Conservation (phyloP, 2,888 invertebrate genomes). For the Archaeoteleia sp. region DNA sequence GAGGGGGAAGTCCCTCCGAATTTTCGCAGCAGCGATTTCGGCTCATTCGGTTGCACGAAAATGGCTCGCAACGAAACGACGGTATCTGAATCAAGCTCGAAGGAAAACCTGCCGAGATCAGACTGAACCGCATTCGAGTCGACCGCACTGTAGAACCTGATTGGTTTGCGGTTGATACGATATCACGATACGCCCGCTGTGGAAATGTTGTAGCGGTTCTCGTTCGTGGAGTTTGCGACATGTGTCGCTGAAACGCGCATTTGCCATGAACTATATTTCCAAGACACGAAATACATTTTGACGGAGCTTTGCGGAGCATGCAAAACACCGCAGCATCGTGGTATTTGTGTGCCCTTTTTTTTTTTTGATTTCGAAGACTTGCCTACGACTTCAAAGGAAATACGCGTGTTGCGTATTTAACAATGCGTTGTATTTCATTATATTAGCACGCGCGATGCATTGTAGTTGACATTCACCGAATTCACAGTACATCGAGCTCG, state of each 20-base stretch:
- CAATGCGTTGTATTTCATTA: constrained; percentile 44
- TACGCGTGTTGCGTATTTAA: too few species aligned
- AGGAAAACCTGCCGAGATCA: constrained; percentile 50
- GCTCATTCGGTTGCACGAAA: constrained; percentile 41
- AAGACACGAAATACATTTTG: constrained; percentile 38
- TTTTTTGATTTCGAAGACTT: too few species aligned
- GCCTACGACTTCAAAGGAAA: too few species aligned
- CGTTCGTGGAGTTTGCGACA: constrained; percentile 30
- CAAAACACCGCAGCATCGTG: too few species aligned
- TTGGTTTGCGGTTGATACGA: constrained; percentile 61
- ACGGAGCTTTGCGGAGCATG: too few species aligned
- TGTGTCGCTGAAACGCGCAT: constrained; percentile 43
- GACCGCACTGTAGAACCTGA: constrained; percentile 57
- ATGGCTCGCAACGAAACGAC: constrained; percentile 43
- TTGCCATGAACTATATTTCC: constrained; percentile 42
- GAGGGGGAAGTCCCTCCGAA: constrained; percentile 37
- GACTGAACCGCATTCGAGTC: constrained; percentile 48
- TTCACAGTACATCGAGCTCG: constrained; percentile 27
- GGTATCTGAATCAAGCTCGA: constrained; percentile 43
- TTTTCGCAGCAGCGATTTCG: constrained; percentile 32
- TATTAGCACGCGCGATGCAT: constrained; percentile 41
- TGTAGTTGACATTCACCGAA: constrained; percentile 22
- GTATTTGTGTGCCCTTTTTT: too few species aligned
- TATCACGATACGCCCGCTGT: constrained; percentile 47
- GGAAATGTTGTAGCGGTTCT: constrained; percentile 40